A percentile compares a stretch with the other conserved stretches of the same genome.
These are phyloP conservation scores for Aegithalos caudatus DNA, from an alignment of 2,113 vertebrate genomes.

Conservation along the genomic window DNA sequence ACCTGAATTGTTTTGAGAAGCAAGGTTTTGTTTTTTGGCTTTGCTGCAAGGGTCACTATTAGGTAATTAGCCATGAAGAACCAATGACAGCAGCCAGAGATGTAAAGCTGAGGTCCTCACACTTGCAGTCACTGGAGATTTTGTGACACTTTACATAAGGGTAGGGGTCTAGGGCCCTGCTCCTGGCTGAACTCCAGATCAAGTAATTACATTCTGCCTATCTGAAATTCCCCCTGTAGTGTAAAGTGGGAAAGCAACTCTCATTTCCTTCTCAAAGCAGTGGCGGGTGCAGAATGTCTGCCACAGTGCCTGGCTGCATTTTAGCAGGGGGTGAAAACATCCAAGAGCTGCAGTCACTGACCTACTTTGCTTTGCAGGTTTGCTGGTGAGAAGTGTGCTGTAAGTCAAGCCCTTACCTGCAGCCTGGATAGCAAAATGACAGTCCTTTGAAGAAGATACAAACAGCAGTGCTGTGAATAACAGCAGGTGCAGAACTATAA, in stretches of 20 bases:
- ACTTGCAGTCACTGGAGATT: constrained; percentile 15
- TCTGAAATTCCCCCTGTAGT: constrained; percentile 43
- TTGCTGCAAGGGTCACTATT: constrained; percentile 38
- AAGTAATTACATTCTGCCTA: constrained; percentile 62
- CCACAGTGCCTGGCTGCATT: neutral
- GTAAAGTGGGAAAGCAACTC: neutral
- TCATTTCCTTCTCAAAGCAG: neutral
- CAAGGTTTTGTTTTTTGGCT: neutral
- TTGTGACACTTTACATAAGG: constrained; percentile 47
- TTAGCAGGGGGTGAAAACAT: neutral
- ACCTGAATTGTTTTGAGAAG: neutral
- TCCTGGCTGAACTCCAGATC: constrained; percentile 46
- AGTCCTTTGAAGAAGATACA: neutral
- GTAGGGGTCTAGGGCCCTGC: constrained; percentile 5
- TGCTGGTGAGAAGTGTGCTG: neutral
- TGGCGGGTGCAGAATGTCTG: neutral
- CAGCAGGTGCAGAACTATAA: neutral
- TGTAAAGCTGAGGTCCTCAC: neutral
- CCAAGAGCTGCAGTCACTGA: neutral
- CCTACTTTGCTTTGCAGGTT: neutral
- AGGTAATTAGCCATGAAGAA: constrained; percentile 50
- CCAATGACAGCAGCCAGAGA: constrained; percentile 15
- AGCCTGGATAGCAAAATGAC: neutral
- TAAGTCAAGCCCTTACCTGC: neutral
- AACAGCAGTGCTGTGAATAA: neutral